A percentile compares a stretch with the other conserved stretches of the same genome.
Evolutionary conservation across 2,888 invertebrate genomes (phyloP).

Genomic region (Drosophila infuscata): DNA sequence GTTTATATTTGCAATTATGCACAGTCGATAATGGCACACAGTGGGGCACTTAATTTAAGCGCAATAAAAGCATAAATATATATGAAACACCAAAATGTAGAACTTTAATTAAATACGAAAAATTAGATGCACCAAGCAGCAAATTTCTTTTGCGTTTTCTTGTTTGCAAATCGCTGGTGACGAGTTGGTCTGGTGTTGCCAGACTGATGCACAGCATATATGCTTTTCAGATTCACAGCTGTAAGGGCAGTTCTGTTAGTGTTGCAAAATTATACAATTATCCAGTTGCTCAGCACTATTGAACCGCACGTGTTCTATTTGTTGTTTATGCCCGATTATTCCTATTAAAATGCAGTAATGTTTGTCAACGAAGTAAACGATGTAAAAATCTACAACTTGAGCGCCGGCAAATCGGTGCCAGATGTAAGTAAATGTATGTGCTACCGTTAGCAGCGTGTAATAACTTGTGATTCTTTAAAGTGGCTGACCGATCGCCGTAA

Average conservation of each 20-base stretch:
- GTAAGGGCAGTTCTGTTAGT: constrained; percentile 30
- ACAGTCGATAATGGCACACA: constrained; percentile 29
- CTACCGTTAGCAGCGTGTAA: accelerated
- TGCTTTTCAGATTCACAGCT: constrained; percentile 38
- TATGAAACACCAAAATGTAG: constrained; percentile 6
- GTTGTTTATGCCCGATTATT: constrained; percentile 60
- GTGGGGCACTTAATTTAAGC: constrained; percentile 7
- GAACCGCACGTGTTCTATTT: constrained; percentile 59
- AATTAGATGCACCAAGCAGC: constrained; percentile 24
- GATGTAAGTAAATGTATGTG: constrained; percentile 89
- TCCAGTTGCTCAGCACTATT: constrained; percentile 11
- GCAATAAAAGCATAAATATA: constrained; percentile 34
- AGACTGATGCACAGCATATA: constrained; percentile 12
- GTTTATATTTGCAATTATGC: constrained; percentile 44
- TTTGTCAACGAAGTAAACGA: constrained; percentile 97
- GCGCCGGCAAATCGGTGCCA: constrained; percentile 97
- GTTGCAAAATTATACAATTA: constrained; percentile 15
- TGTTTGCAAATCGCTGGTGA: constrained; percentile 54
- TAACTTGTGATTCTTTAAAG: constrained; percentile 85
- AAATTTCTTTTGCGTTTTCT: constrained; percentile 60
- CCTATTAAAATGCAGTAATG: constrained; percentile 86
- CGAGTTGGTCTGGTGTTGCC: constrained; percentile 50
- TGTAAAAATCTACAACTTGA: constrained; percentile 98
- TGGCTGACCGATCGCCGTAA: constrained; percentile 95
- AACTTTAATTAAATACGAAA: constrained; percentile 18